Percentiles rank a stretch among this genome's conserved stretches.
phyloP scores from a whole-genome alignment of 2,888 invertebrate species.

The Mactromeris polynyma region DNA sequence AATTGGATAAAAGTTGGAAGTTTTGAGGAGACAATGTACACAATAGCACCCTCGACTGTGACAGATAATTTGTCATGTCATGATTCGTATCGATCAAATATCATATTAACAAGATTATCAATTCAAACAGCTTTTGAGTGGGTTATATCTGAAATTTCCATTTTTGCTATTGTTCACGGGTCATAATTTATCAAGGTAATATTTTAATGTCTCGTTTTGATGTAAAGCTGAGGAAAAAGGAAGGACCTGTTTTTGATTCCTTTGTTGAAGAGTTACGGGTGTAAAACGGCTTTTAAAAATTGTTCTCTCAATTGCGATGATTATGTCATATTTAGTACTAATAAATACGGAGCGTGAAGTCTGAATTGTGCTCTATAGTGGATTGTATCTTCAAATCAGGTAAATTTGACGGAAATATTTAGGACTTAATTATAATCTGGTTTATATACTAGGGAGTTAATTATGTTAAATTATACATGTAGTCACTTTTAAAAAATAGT shows the following conservation, averaged over 20 bases:
- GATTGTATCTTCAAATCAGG: too few species aligned
- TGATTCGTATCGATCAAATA: slow-evolving; percentile 58
- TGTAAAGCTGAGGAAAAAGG: neutral
- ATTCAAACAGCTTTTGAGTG: slow-evolving; percentile 48
- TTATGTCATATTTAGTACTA: neutral
- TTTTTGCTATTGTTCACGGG: slow-evolving; percentile 24
- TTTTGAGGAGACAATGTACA: slow-evolving; percentile 53
- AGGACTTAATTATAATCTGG: too few species aligned
- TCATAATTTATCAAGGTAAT: slow-evolving; percentile 28
- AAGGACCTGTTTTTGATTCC: neutral
- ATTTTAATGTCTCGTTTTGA: slow-evolving; percentile 2
- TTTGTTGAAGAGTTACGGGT: slow-evolving; percentile 8
- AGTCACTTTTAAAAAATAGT: too few species aligned
- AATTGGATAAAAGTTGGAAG: slow-evolving; percentile 62
- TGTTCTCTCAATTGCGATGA: neutral
- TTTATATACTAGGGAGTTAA: too few species aligned
- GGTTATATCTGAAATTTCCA: slow-evolving; percentile 22
- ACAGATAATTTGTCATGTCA: slow-evolving; percentile 70
- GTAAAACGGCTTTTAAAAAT: neutral
- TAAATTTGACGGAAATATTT: too few species aligned
- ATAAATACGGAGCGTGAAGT: neutral
- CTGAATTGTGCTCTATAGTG: too few species aligned
- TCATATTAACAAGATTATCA: slow-evolving; percentile 59
- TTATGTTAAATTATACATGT: too few species aligned
- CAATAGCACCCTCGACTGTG: slow-evolving; percentile 52